phyloP scores from a whole-genome alignment of 2,888 invertebrate species.

The Desoria tigrina region DNA sequence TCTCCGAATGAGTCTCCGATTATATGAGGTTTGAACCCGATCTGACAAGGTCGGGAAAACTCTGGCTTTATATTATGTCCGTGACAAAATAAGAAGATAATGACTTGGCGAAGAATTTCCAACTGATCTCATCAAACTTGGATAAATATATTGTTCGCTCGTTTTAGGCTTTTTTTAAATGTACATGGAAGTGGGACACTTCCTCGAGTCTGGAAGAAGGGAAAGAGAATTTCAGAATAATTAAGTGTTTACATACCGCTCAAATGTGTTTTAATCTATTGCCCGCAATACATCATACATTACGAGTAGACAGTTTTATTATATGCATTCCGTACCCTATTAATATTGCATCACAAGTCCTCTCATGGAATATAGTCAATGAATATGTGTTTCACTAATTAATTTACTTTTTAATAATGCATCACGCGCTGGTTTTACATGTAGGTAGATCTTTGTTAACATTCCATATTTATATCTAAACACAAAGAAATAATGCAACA shows the following conservation, averaged over 20 bases:
- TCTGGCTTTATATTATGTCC: too few relatives aligned
- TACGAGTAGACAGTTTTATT: neutral
- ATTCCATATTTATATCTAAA: too few relatives aligned
- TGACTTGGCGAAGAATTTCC: constrained; percentile 5
- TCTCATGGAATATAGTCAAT: constrained; percentile 3
- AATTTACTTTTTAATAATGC: neutral
- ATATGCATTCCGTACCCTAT: constrained; percentile 5
- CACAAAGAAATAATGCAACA: too few relatives aligned
- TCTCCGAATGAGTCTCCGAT: too few relatives aligned
- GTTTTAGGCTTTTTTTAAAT: neutral
- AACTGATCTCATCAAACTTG: constrained; percentile 19
- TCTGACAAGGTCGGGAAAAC: too few relatives aligned
- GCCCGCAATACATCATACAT: constrained; percentile 13
- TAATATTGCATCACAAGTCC: neutral
- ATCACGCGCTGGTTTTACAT: too few relatives aligned
- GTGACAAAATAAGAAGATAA: too few relatives aligned
- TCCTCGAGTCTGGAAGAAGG: neutral
- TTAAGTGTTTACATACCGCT: constrained; percentile 14
- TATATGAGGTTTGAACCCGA: too few relatives aligned
- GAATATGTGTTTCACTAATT: constrained; percentile 6
- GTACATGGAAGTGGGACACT: too few relatives aligned
- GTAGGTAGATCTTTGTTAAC: too few relatives aligned
- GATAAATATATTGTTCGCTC: neutral
- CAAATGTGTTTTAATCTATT: constrained; percentile 15
- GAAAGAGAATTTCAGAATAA: constrained; percentile 5